phyloP scores from a whole-genome alignment of 2,113 vertebrate genomes.

The Oreochromis tanganicae region DNA sequence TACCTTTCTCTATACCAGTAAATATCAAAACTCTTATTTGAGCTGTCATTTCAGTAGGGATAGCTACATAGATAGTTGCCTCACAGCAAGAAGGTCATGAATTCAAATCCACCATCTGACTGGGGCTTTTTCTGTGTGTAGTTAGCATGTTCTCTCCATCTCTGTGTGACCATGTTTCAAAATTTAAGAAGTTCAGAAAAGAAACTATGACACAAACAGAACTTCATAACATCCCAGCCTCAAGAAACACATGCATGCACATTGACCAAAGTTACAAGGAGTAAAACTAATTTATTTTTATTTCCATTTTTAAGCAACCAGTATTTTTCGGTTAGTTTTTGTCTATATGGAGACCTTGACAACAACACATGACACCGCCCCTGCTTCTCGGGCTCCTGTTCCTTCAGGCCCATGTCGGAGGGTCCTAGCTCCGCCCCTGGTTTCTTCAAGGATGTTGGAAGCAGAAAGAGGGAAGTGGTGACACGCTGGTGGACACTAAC shows the following conservation, averaged over 20 bases:
- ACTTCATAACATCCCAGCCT: not conserved
- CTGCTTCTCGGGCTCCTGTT: not conserved
- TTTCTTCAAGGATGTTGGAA: slow-evolving; percentile 28
- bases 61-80: not conserved
- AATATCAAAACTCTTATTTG: not conserved
- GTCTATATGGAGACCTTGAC: not conserved
- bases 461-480: slow-evolving; percentile 53
- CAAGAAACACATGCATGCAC: not conserved
- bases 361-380: not conserved
- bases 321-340: not conserved
- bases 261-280: not conserved
- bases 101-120: not conserved
- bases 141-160: not conserved
- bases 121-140: not conserved
- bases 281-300: not conserved
- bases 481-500: not conserved
- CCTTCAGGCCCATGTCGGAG: not conserved
- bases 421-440: slow-evolving; percentile 35
- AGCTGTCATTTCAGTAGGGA: not conserved
- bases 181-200: not conserved
- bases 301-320: not conserved
- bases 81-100: not conserved
- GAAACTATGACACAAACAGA: not conserved
- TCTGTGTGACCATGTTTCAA: not conserved
- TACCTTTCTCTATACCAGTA: not conserved